Evolutionary conservation across 2,888 invertebrate species (phyloP), one percentile per base, ranked within the genome.

Genomic region (Caenorhabditis panamensis): DNA sequence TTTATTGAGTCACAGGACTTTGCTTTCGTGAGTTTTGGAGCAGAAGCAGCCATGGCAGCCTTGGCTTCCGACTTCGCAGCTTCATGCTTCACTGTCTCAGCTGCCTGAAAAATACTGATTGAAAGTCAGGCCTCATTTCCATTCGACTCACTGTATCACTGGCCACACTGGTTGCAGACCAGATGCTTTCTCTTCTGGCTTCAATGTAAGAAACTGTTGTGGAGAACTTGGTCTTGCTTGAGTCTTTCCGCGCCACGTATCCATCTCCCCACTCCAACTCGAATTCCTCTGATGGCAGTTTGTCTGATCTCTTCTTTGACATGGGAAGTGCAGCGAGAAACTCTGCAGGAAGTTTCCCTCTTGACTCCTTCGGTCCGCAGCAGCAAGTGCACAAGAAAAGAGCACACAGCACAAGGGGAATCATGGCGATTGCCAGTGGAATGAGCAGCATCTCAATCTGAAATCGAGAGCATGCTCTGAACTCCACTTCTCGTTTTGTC

Each of bases 341-440:
- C 26, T 85, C 83, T n/a, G 83, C 85, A 5, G 85, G 82, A n/a
- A 85, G 62, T 69, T 85, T 85, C 24, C 85, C 85, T 79, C 89
- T 69, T 9, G 87, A 84, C 63, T 89, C 89, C 62, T 89, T 85
- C 13, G 88, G 88, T 20, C 89, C 89, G 72, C 89, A 89, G 62
- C 84, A 89, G 69, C 88, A 89, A 13, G 87, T 88, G 72, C 89
- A 89, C n/a, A 89, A 36, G 31, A 89, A 84, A 1, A 89, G 79
- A 18, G 88, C 84, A 44, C 87, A 86, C 1, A 89, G 82, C 2
- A 85, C 88, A 6, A 89, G 63, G 4, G 89, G 89, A 54, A 89
- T 89, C 85, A 89, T 86, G 8, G 87, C 84, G 36, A 89, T 88
- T 6, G 88, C 84, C 6, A 88, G 59, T 3, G 89, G 89, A 54